Conservation (phyloP, 2,888 invertebrate species). For the Pheosia gnoma region DNA sequence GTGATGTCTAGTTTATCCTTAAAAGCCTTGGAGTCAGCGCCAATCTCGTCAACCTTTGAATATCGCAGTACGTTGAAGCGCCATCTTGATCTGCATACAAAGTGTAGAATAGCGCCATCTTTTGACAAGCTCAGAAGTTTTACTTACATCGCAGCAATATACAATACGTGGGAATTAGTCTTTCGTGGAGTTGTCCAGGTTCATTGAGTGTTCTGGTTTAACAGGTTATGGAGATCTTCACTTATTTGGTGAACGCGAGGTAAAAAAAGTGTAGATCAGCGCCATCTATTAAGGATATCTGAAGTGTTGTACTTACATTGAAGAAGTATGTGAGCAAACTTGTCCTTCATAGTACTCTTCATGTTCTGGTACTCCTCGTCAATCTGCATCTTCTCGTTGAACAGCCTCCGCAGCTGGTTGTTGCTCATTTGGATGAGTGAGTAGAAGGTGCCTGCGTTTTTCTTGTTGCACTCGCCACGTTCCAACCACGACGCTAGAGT, state of each 20-base stretch:
- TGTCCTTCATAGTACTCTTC: conserved; percentile 90
- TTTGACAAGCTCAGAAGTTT: too few species aligned
- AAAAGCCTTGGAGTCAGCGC: background rate
- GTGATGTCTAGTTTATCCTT: too few species aligned
- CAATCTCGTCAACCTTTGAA: too few species aligned
- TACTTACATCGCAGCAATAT: too few species aligned
- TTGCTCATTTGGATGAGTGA: conserved; percentile 97
- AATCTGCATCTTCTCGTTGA: conserved; percentile 91
- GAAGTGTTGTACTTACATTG: conserved; percentile 91
- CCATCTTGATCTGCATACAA: too few species aligned
- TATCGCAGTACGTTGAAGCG: too few species aligned
- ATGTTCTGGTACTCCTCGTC: conserved; percentile 94
- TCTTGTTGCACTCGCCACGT: conserved; percentile 95
- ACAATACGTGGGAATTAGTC: too few species aligned
- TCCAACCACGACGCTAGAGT: conserved; percentile 95
- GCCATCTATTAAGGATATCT: background rate
- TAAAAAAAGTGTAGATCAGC: background rate
- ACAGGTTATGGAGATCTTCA: too few species aligned
- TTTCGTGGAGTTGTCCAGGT: too few species aligned
- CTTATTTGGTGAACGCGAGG: too few species aligned
- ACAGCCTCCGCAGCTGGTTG: conserved; percentile 94
- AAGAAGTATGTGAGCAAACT: conserved; percentile 91
- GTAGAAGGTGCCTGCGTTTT: conserved; percentile 95
- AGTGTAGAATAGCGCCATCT: too few species aligned
- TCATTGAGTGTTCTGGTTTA: too few species aligned